phyloP scores from a whole-genome alignment of 2,888 invertebrate species.

The Cataglyphis albicans region DNA sequence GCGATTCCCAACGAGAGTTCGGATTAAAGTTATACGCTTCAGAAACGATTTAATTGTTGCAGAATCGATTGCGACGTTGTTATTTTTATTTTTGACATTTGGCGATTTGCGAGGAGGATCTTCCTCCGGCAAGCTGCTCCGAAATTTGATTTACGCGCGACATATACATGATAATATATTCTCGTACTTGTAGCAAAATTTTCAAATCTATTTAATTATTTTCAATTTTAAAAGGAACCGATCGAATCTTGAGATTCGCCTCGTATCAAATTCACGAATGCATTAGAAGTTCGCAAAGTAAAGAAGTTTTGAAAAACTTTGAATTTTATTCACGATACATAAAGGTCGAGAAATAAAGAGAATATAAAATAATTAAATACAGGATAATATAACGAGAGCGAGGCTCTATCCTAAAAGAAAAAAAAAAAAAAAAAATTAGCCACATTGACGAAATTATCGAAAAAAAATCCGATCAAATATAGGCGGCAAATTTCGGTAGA shows the following conservation, averaged over 20 bases:
- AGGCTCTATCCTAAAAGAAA: background rate
- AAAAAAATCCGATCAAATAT: background rate
- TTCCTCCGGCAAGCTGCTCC: background rate
- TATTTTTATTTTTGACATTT: slow-evolving; percentile 23
- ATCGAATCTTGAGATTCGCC: background rate
- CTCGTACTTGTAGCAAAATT: background rate
- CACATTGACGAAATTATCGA: background rate
- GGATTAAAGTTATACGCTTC: background rate
- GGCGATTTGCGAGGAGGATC: background rate
- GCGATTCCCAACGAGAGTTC: slow-evolving; percentile 7
- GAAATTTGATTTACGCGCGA: background rate
- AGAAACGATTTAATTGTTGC: background rate
- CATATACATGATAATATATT: background rate
- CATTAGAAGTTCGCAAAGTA: background rate
- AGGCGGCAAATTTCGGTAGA: background rate
- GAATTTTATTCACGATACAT: background rate
- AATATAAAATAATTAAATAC: background rate
- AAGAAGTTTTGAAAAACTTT: background rate
- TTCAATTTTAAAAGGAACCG: background rate
- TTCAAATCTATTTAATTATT: background rate
- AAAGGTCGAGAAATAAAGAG: background rate
- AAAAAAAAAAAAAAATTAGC: too few species aligned
- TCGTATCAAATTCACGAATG: background rate
- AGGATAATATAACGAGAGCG: background rate
- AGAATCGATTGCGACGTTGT: slow-evolving; percentile 14